Evolutionary conservation across 2,113 vertebrate species (phyloP).

Genomic region (Potamarius usumacintae): DNA sequence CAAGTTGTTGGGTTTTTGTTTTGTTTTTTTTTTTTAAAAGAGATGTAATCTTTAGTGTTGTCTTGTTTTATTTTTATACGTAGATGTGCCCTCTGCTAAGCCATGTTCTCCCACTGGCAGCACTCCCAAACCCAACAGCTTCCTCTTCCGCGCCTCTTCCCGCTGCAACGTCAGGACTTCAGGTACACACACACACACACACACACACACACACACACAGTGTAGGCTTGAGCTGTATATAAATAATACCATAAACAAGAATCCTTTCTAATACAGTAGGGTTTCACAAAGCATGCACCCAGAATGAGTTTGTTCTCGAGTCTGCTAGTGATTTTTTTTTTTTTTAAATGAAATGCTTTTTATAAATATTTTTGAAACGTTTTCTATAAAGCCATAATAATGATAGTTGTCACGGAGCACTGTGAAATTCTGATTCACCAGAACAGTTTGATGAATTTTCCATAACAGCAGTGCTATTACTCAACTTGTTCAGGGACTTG

Average conservation of each 20-base stretch:
- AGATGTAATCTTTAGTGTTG: background rate
- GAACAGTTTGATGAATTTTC: background rate
- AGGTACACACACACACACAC: no score
- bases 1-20: background rate
- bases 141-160: conserved; percentile 83
- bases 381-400: background rate
- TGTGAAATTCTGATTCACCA: background rate
- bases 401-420: background rate
- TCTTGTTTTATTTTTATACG: conserved; percentile 43
- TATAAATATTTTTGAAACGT: background rate
- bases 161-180: conserved; percentile 69
- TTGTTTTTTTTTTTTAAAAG: background rate
- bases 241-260: background rate
- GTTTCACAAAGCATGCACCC: background rate
- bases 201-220: no score
- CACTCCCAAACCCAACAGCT: conserved; percentile 82
- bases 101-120: conserved; percentile 65
- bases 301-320: background rate
- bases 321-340: background rate
- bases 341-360: background rate
- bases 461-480: background rate
- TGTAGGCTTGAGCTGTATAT: background rate
- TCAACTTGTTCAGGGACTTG: background rate
- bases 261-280: background rate
- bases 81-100: conserved; percentile 62